phyloP scores from a whole-genome alignment of 2,888 invertebrate genomes.

The Alitta virens region DNA sequence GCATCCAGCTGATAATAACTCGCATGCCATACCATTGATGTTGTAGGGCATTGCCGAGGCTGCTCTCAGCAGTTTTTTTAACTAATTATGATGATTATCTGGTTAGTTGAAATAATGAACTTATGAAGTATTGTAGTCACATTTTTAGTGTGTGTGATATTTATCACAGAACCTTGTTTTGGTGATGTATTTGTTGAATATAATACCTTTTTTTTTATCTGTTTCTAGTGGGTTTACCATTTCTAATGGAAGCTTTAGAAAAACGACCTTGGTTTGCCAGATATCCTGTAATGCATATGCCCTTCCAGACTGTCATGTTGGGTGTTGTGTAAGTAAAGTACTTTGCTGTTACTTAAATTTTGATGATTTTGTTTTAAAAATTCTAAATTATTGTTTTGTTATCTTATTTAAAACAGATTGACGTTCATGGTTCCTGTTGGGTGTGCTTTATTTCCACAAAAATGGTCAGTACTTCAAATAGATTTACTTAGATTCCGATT shows the following conservation, averaged over 20 bases:
- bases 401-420: constrained; percentile 55
- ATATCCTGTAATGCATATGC: constrained; percentile 69
- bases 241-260: constrained; percentile 53
- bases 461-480: constrained; percentile 59
- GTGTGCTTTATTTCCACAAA: constrained; percentile 90
- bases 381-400: too few relatives aligned
- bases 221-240: constrained; percentile 46
- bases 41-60: too few relatives aligned
- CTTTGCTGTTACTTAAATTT: background rate
- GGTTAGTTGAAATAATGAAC: too few relatives aligned
- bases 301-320: constrained; percentile 71
- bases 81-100: too few relatives aligned
- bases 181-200: too few relatives aligned
- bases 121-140: too few relatives aligned
- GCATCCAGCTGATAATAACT: too few relatives aligned
- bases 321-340: constrained; percentile 54
- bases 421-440: constrained; percentile 90
- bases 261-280: constrained; percentile 49
- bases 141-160: too few relatives aligned
- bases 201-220: too few relatives aligned
- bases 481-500: background rate
- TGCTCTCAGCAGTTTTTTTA: too few relatives aligned
- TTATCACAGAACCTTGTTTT: too few relatives aligned
- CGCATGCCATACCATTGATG: too few relatives aligned
- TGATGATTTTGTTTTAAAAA: background rate